Evolutionary conservation across 2,797 vertebrate genomes (phyloP), one percentile per base, ranked within the genome.

Genomic region (Petrocephalus schoutedeni): DNA sequence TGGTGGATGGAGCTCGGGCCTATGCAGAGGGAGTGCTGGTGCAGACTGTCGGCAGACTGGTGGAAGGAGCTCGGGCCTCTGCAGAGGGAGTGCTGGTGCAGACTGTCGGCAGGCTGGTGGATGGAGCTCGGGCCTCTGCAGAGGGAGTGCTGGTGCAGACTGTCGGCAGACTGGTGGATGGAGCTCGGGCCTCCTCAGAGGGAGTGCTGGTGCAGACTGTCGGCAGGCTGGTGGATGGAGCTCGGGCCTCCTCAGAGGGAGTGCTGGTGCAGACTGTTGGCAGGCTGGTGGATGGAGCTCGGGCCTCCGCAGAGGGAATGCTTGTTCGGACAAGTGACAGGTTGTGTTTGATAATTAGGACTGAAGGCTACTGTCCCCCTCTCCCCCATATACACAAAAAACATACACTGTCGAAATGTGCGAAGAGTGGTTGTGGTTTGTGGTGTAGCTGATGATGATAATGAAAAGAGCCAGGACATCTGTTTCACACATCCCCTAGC

Each of bases 401-500:
- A 67, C 61, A 28, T 28, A 6, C 14, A 41, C 67, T 16, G 32
- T 41, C 14, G 67, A 45, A 77, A 77, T 77, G 36, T 45, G 41
- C 45, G 16, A 41, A 19, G 71, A 77, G 71, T 77, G 71, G 16
- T 77, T 77, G 71, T 77, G 71, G 32, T 77, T 77, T 77, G 71
- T 45, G 71, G 71, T 41, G 1, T 77, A 77, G 36, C 71, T 77
- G 71, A 45, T 19, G 7, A 45, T 77, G 14, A 5, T 87, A 67
- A 84, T 67, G 51, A 84, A 45, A 89, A 28, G 14, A 54, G 57
- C 28, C 56, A 19, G 57, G 56, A 74, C 87, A 88, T 87, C 74
- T 88, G 71, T 53, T 77, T 53, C 82, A 77, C 57, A 77, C 49
- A 83, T 86, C 16, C 51, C 53, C 59, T 49, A 49, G 32, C 45